A percentile compares a stretch with the other conserved stretches of the same genome.
Conservation (phyloP, 92 coral and sea anemone genomes). For the Pocillopora grandis region DNA sequence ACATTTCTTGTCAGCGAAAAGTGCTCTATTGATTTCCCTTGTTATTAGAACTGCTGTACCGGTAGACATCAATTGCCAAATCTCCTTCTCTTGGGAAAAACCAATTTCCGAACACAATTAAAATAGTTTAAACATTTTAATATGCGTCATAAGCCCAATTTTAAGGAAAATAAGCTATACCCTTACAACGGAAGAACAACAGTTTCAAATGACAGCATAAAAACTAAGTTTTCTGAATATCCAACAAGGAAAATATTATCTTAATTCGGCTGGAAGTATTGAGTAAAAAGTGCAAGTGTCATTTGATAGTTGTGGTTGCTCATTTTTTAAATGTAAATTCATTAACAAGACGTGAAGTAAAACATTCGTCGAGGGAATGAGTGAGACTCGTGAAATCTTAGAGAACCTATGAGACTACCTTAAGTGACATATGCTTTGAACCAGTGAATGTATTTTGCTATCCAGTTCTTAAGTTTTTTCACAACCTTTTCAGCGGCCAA, state of each 20-base stretch:
- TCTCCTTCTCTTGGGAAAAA: conserved; percentile 31
- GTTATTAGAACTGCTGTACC: conserved; percentile 15
- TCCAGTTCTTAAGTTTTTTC: too few species aligned
- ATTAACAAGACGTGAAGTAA: not conserved
- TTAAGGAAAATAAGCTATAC: conserved; percentile 50
- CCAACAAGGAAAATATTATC: conserved; percentile 1
- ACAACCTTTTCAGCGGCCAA: too few species aligned
- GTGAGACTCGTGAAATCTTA: not conserved
- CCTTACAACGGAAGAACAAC: conserved; percentile 50
- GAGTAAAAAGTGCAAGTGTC: not conserved
- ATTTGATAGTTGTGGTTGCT: not conserved
- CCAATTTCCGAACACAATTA: conserved; percentile 86
- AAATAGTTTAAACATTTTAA: conserved; percentile 72
- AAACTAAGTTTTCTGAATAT: not conserved
- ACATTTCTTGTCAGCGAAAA: not conserved
- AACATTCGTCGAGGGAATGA: not conserved
- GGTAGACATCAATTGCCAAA: conserved; percentile 5
- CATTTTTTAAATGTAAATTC: not conserved
- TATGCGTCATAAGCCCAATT: conserved; percentile 66
- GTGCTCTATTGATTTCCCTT: not conserved
- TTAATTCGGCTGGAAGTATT: not conserved
- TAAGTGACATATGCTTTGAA: not conserved
- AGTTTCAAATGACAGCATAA: conserved; percentile 10
- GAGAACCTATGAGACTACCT: too few species aligned
- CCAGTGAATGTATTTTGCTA: too few species aligned